phyloP scores from a whole-genome alignment of 2,797 vertebrate species.

The Jordanella pulchra region DNA sequence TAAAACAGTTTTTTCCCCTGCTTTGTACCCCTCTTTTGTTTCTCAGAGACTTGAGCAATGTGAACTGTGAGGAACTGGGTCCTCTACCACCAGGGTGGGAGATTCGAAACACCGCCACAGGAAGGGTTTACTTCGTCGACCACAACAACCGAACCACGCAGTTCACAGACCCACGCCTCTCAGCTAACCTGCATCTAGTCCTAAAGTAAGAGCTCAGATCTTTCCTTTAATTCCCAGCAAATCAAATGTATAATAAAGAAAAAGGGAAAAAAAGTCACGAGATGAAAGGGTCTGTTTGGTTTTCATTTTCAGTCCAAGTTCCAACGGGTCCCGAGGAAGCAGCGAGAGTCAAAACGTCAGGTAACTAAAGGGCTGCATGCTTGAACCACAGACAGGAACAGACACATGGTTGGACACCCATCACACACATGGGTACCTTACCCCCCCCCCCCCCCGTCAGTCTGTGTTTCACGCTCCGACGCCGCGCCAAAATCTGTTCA shows the following conservation, averaged over 20 bases:
- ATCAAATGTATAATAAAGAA: background rate
- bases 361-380: slow-evolving; percentile 55
- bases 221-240: background rate
- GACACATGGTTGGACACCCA: slow-evolving; percentile 45
- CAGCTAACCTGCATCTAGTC: slow-evolving; percentile 95
- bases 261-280: background rate
- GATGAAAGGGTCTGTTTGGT: slow-evolving; percentile 19
- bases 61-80: slow-evolving; percentile 98
- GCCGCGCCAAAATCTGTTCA: slow-evolving; percentile 59
- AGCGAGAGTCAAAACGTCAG: slow-evolving; percentile 79
- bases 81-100: slow-evolving; percentile 85
- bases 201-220: slow-evolving; percentile 86
- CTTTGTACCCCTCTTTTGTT: slow-evolving; percentile 56
- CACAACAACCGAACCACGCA: slow-evolving; percentile 99
- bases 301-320: slow-evolving; percentile 73
- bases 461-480: slow-evolving; percentile 50
- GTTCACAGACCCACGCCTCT: slow-evolving; percentile 96
- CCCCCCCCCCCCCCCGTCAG: slow-evolving; percentile 40
- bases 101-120: slow-evolving; percentile 90
- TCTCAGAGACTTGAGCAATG: slow-evolving; percentile 97
- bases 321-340: slow-evolving; percentile 76
- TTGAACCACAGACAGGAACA: slow-evolving; percentile 37
- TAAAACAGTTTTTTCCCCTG: slow-evolving; percentile 36
- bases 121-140: slow-evolving; percentile 98
- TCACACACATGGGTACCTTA: slow-evolving; percentile 28